A percentile compares a stretch with the other conserved stretches of the same genome.
Conservation (phyloP, 2,888 invertebrate genomes). For the Acrocyrtus sp. region DNA sequence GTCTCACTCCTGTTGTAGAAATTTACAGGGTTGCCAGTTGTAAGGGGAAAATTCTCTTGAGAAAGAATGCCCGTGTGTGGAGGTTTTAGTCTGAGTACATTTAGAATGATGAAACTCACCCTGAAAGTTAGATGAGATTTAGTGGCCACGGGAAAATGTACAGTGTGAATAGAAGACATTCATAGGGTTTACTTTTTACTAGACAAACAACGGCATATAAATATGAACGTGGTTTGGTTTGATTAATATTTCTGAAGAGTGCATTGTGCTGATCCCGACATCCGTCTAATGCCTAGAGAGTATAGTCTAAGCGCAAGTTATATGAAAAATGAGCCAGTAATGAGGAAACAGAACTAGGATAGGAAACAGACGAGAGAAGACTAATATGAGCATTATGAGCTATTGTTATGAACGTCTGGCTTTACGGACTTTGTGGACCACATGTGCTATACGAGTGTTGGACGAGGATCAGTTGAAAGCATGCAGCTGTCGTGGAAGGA, state of each 20-base stretch:
- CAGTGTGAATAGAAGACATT: too few species aligned
- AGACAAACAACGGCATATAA: too few species aligned
- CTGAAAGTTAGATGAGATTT: too few species aligned
- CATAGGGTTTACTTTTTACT: too few species aligned
- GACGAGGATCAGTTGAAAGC: constrained; percentile 36
- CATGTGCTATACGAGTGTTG: constrained; percentile 16
- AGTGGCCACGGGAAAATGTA: too few species aligned
- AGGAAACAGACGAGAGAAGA: not conserved
- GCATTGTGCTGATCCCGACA: too few species aligned
- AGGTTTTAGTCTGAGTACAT: too few species aligned
- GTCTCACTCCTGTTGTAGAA: not conserved
- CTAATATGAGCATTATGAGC: not conserved
- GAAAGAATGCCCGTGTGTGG: too few species aligned
- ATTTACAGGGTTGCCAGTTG: not conserved
- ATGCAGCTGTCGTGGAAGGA: constrained; percentile 32
- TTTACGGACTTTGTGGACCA: not conserved
- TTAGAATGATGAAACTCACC: not conserved
- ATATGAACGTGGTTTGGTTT: too few species aligned
- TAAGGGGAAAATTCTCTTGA: too few species aligned
- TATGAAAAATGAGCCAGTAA: not conserved
- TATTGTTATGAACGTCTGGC: not conserved
- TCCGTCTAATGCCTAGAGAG: too few species aligned
- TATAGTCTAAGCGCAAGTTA: not conserved
- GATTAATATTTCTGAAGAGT: too few species aligned
- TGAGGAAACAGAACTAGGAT: not conserved